A percentile compares a stretch with the other conserved stretches of the same genome.
phyloP scores from a whole-genome alignment of 2,888 invertebrate species.

The Tinea trinotella region DNA sequence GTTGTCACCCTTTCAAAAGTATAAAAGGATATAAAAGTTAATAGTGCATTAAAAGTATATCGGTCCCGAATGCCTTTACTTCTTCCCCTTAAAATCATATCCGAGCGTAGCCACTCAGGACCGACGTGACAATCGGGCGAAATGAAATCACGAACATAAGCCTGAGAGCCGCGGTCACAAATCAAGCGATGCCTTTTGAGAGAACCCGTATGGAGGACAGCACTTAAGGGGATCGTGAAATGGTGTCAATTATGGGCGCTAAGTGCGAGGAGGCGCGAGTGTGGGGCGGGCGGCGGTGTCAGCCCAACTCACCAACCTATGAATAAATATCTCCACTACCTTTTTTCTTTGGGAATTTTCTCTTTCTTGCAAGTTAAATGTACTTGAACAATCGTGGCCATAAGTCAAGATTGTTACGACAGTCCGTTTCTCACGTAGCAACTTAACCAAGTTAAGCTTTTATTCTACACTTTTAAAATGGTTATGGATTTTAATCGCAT shows the following conservation, averaged over 20 bases:
- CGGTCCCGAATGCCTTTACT: neutral
- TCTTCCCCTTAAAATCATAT: constrained; percentile 50
- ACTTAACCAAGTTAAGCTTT: constrained; percentile 8
- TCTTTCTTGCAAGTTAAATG: constrained; percentile 4
- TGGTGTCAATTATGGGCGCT: constrained; percentile 68
- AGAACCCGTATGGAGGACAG: constrained; percentile 36
- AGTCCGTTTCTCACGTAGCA: neutral
- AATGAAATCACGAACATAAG: constrained; percentile 69
- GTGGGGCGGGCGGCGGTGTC: constrained; percentile 21
- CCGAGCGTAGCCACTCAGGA: constrained; percentile 50
- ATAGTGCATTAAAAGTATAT: neutral
- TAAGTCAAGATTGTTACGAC: constrained; percentile 18
- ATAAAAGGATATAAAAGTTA: constrained; percentile 1
- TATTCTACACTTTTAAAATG: constrained; percentile 2
- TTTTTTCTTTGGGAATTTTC: constrained; percentile 8
- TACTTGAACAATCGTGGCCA: neutral
- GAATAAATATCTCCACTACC: constrained; percentile 15
- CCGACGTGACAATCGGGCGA: constrained; percentile 61
- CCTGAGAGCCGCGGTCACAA: constrained; percentile 48
- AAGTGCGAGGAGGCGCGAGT: constrained; percentile 42
- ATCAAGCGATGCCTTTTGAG: constrained; percentile 56
- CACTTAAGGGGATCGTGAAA: constrained; percentile 60
- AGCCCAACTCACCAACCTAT: constrained; percentile 5
- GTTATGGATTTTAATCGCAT: neutral
- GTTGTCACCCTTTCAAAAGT: neutral